A percentile compares a stretch with the other conserved stretches of the same genome.
phyloP scores from a whole-genome alignment of 2,113 vertebrate genomes.

The Antigone vipio region DNA sequence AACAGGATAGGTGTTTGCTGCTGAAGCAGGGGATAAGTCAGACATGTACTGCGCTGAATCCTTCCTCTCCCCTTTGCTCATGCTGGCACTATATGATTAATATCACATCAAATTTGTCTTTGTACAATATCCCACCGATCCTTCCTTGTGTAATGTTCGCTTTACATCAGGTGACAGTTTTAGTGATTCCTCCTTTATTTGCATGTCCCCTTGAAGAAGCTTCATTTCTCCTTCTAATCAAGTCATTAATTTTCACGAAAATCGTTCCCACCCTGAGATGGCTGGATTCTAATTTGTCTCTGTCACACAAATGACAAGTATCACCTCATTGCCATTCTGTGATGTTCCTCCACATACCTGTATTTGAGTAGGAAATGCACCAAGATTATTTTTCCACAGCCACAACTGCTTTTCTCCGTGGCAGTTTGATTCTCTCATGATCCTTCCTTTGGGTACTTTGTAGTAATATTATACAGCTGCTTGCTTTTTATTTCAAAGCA shows the following conservation, averaged over 20 bases:
- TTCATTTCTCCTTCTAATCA: slow-evolving; percentile 67
- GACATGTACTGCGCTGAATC: accelerated
- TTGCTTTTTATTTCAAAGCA: neutral
- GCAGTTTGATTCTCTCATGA: neutral
- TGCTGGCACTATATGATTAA: neutral
- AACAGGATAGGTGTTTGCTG: neutral
- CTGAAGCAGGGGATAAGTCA: neutral
- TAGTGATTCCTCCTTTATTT: slow-evolving; percentile 67
- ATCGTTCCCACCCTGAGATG: slow-evolving; percentile 30
- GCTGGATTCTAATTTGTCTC: slow-evolving; percentile 58
- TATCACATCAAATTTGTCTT: slow-evolving; percentile 33
- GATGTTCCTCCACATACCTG: neutral
- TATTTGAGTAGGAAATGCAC: slow-evolving; percentile 7
- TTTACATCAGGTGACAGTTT: slow-evolving; percentile 48
- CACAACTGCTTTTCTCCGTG: neutral
- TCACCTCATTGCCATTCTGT: slow-evolving; percentile 44
- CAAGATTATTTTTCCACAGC: neutral
- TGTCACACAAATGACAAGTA: slow-evolving; percentile 46
- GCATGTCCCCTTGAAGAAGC: slow-evolving; percentile 54
- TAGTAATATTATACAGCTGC: neutral
- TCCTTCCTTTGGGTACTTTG: neutral
- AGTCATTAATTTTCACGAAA: slow-evolving; percentile 65
- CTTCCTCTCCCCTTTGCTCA: neutral
- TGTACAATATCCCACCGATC: slow-evolving; percentile 27
- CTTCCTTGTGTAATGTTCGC: slow-evolving; percentile 42